Conservation (phyloP, 2,888 invertebrate genomes). For the Xestoiulus laeticollis region DNA sequence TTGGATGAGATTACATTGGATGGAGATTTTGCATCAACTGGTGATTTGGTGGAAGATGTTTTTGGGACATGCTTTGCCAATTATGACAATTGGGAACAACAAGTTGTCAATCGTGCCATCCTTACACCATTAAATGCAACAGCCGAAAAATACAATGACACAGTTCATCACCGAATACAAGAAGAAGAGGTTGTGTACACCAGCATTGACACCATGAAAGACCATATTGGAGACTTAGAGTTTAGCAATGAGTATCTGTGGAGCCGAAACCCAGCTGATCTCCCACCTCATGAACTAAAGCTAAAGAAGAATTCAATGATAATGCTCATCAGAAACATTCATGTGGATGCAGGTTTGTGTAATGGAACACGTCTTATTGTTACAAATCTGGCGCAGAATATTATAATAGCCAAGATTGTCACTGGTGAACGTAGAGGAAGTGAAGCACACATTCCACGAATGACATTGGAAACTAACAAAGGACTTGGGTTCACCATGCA, state of each 20-base stretch:
- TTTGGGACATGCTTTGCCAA: too few relatives aligned
- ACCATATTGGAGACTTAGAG: constrained; percentile 56
- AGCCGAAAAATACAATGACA: too few relatives aligned
- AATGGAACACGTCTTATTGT: constrained; percentile 59
- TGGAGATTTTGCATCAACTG: too few relatives aligned
- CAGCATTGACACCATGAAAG: constrained; percentile 55
- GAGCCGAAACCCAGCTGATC: constrained; percentile 57
- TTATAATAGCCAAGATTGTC: constrained; percentile 57
- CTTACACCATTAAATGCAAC: neutral
- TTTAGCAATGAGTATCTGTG: constrained; percentile 58
- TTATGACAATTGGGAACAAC: too few relatives aligned
- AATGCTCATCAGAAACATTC: constrained; percentile 58
- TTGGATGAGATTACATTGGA: too few relatives aligned
- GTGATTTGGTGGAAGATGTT: too few relatives aligned
- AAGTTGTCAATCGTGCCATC: neutral
- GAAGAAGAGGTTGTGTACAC: neutral
- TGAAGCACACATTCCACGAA: constrained; percentile 57
- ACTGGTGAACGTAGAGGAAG: constrained; percentile 56
- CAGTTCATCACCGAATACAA: neutral
- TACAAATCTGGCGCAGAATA: constrained; percentile 56
- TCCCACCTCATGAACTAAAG: constrained; percentile 58
- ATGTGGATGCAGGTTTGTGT: constrained; percentile 58
- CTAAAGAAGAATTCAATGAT: constrained; percentile 58
- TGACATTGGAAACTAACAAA: constrained; percentile 56
- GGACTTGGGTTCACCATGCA: constrained; percentile 57